phyloP scores from a whole-genome alignment of 2,888 invertebrate species.

The Macrostomum cliftonense region DNA sequence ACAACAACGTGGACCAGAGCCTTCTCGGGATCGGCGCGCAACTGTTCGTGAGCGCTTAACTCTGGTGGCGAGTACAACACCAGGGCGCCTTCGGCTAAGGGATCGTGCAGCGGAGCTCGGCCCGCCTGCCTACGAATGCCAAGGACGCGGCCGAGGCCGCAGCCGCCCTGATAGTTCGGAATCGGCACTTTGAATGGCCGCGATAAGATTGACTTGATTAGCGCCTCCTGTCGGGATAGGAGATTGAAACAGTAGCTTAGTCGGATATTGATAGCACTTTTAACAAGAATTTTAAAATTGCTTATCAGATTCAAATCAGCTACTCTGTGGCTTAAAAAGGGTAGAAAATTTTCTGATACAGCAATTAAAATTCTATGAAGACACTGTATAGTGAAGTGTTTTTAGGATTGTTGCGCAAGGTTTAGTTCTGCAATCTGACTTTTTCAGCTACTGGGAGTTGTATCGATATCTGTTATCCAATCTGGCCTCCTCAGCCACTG shows the following conservation, averaged over 20 bases:
- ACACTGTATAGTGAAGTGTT: too few species aligned
- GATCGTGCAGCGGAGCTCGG: slow-evolving; percentile 64
- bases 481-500: too few species aligned
- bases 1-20: slow-evolving; percentile 81
- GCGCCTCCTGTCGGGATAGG: slow-evolving; percentile 46
- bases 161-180: slow-evolving; percentile 51
- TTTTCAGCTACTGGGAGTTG: too few species aligned
- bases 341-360: too few species aligned
- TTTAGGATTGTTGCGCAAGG: too few species aligned
- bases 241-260: slow-evolving; percentile 49
- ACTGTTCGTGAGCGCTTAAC: slow-evolving; percentile 63
- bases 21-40: slow-evolving; percentile 54
- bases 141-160: slow-evolving; percentile 52
- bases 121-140: slow-evolving; percentile 52
- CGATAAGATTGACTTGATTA: slow-evolving; percentile 57
- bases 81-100: slow-evolving; percentile 70
- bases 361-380: too few species aligned
- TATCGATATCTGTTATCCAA: too few species aligned
- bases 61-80: slow-evolving; percentile 67
- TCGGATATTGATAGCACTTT: too few species aligned
- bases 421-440: too few species aligned
- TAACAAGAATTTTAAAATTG: too few species aligned
- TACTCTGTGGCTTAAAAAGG: too few species aligned
- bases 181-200: slow-evolving; percentile 82
- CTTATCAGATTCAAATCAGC: too few species aligned